Conservation (phyloP, 2,797 vertebrate species). For the Sphaeramia orbicularis region DNA sequence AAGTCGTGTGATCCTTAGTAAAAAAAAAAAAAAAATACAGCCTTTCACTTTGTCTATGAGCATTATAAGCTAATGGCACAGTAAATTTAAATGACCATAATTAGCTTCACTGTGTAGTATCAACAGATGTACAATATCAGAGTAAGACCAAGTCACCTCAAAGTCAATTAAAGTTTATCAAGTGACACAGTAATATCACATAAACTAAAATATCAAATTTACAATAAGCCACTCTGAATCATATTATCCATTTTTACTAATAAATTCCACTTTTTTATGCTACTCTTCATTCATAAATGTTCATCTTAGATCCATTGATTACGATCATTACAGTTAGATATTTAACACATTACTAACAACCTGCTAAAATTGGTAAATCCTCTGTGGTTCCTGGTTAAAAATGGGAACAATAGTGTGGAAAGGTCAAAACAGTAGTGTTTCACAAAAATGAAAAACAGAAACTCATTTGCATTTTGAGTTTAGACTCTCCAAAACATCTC, state of each 20-base stretch:
- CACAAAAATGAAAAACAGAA: slow-evolving; percentile 61
- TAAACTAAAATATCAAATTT: too few relatives aligned
- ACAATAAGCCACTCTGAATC: too few relatives aligned
- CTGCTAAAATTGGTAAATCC: slow-evolving; percentile 22
- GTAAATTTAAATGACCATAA: too few relatives aligned
- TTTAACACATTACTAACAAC: slow-evolving; percentile 21
- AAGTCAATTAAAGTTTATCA: too few relatives aligned
- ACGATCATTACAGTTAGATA: slow-evolving; percentile 9
- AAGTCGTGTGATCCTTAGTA: too few relatives aligned
- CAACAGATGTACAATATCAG: too few relatives aligned
- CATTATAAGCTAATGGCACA: too few relatives aligned
- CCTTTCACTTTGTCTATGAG: too few relatives aligned
- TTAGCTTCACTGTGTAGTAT: too few relatives aligned
- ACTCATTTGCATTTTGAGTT: slow-evolving; percentile 60
- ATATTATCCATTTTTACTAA: neutral
- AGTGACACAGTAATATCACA: too few relatives aligned
- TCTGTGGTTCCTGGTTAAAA: slow-evolving; percentile 28
- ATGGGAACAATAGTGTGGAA: slow-evolving; percentile 37
- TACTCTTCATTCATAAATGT: slow-evolving; percentile 11
- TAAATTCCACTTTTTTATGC: neutral
- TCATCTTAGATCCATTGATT: slow-evolving; percentile 1
- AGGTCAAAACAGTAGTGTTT: slow-evolving; percentile 55
- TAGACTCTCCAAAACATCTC: slow-evolving; percentile 58
- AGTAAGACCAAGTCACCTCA: too few relatives aligned
- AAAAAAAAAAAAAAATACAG: too few relatives aligned